Base-by-base conservation (phyloP, 2,888 invertebrate genomes). In the Meandrusa payeni region DNA sequence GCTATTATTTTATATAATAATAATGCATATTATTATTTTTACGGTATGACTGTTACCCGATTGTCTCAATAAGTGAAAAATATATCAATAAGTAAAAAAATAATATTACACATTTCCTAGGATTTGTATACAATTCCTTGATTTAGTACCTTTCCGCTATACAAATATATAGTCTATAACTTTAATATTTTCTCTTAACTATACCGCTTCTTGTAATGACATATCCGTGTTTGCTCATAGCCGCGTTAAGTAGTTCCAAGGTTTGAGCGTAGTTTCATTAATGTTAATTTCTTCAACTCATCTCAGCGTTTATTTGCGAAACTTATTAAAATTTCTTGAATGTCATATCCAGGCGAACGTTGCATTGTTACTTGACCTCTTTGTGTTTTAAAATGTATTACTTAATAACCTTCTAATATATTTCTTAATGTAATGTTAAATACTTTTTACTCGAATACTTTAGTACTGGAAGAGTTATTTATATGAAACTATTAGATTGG, bases 291-390 rank as follows among this genome's bases (percentile, higher is more conserved):
- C 20, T 50, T 52, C 46, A 52, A 48, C 49, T 57, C 57, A 59
- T 59, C 59, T 57, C 57, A 48, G 45, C 36, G 32, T 9, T 9
- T 19, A 5, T 55, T 58, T 58, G 50, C 53, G 56, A 55, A 59
- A 57, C 51, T 43, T 59, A 58, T 55, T 56, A 57, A 50, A 58
- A 55, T 56, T 50, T 47, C 31, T 52, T 59, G 55, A 59, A 59
- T 59, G 58, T 59, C 58, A 57, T 55, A 44, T 49, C 31, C 42
- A 36, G 34, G 28, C 13, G 36, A 27, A 34, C 13, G 34, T 43
- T 43, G 26, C 36, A 27, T 37, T 26, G 36, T 29, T 28, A 36
- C 46, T 46, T 46, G 46, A 41, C 46, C 46, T 46, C 46, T 46
- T 46, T 41, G 31, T 34, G 15, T 19, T 36, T 41, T 36, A 40